Evolutionary conservation across 2,888 invertebrate genomes (phyloP).

Genomic region (Cotesia congregata): DNA sequence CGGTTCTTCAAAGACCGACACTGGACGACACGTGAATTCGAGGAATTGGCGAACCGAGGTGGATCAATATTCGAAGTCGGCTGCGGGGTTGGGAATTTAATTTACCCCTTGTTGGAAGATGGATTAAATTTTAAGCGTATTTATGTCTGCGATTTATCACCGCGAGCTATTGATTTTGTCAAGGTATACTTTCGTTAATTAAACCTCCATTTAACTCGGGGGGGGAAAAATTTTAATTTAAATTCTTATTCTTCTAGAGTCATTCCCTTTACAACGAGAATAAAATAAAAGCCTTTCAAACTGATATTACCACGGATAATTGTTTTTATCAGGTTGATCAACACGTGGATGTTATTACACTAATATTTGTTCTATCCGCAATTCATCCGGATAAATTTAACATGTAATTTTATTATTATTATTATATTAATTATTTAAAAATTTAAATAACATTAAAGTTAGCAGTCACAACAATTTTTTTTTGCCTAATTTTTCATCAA

Average conservation of each 20-base stretch:
- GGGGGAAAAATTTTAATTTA: not conserved
- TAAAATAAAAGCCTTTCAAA: slow-evolving; percentile 83
- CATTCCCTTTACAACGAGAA: slow-evolving; percentile 76
- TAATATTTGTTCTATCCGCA: slow-evolving; percentile 96
- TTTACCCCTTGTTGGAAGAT: slow-evolving; percentile 91
- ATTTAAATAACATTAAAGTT: not conserved
- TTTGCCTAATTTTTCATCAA: too few relatives aligned
- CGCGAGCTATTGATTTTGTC: slow-evolving; percentile 89
- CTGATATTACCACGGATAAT: slow-evolving; percentile 83
- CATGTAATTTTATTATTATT: slow-evolving; percentile 69
- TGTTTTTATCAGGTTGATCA: slow-evolving; percentile 73
- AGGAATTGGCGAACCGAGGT: slow-evolving; percentile 77
- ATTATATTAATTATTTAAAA: not conserved
- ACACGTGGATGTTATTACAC: slow-evolving; percentile 83
- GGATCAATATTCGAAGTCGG: slow-evolving; percentile 84
- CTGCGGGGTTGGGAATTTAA: slow-evolving; percentile 97
- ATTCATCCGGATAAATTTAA: slow-evolving; percentile 89
- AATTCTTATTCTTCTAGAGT: slow-evolving; percentile 48
- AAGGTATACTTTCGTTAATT: slow-evolving; percentile 71
- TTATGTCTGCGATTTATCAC: slow-evolving; percentile 94
- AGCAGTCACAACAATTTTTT: too few relatives aligned
- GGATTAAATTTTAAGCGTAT: slow-evolving; percentile 75
- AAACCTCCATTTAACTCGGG: not conserved
- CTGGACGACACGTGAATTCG: slow-evolving; percentile 97
- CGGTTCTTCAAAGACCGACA: slow-evolving; percentile 96